phyloP scores from a whole-genome alignment of 2,888 invertebrate species.

The Lottia scabra region DNA sequence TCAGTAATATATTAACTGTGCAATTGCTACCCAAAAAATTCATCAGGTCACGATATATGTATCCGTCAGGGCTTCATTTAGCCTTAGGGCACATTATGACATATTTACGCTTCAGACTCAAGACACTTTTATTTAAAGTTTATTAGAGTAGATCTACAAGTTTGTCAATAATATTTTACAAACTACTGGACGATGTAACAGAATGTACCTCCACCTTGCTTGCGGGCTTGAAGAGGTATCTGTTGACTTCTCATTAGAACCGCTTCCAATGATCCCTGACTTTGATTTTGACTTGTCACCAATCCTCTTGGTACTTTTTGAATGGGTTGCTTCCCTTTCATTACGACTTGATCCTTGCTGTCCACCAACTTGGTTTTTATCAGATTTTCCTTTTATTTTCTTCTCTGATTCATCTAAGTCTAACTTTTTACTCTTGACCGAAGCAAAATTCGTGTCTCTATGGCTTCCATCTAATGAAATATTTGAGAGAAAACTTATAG shows the following conservation, averaged over 20 bases:
- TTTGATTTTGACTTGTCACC: neutral
- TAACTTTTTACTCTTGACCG: constrained; percentile 45
- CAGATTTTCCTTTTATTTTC: neutral
- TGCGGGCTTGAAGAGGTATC: neutral
- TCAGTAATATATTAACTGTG: too few species aligned
- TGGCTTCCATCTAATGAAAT: constrained; percentile 94
- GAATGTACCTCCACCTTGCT: constrained; percentile 1
- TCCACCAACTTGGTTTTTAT: neutral
- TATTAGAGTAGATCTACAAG: too few species aligned
- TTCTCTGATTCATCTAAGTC: constrained; percentile 29
- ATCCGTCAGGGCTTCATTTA: too few species aligned
- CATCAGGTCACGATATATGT: too few species aligned
- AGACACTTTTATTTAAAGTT: too few species aligned
- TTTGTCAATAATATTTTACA: too few species aligned
- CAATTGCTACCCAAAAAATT: too few species aligned
- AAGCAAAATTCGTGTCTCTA: constrained; percentile 72
- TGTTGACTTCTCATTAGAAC: neutral
- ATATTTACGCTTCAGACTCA: too few species aligned
- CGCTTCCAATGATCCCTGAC: neutral
- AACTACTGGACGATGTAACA: neutral
- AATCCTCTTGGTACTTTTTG: neutral
- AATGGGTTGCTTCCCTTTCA: neutral
- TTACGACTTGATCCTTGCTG: neutral
- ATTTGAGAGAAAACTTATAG: constrained; percentile 93
- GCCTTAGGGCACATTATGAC: too few species aligned